Conservation (phyloP, 2,113 vertebrate genomes). For the Climacteris rufus region DNA sequence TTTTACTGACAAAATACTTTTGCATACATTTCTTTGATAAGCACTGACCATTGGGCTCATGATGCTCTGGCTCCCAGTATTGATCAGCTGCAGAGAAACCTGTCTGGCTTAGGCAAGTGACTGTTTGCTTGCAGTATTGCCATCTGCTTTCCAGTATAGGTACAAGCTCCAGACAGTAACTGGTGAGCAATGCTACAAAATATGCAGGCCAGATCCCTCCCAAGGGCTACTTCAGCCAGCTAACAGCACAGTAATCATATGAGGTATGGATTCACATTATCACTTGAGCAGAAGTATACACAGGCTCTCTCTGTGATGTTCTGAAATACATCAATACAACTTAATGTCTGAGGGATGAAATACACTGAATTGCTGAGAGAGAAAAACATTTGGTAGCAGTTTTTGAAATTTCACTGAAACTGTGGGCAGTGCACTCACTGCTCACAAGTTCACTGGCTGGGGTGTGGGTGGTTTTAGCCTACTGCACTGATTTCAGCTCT, state of each 20-base stretch:
- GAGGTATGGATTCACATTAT: background rate
- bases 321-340: background rate
- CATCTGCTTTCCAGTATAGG: background rate
- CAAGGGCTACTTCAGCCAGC: background rate
- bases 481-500: background rate
- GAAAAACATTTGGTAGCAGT: background rate
- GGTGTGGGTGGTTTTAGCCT: background rate
- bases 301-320: background rate
- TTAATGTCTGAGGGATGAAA: background rate
- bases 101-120: background rate
- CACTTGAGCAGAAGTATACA: background rate
- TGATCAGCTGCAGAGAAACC: background rate
- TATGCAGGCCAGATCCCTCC: background rate
- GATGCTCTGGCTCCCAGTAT: background rate
- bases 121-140: background rate
- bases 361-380: background rate
- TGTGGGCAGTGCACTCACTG: fast-evolving
- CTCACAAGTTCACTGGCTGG: background rate
- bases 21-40: background rate
- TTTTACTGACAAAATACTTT: background rate
- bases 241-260: background rate
- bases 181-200: background rate
- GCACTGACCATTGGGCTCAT: background rate
- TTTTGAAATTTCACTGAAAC: background rate
- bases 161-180: background rate